phyloP scores from a whole-genome alignment of 2,797 vertebrate genomes.

The Siniperca obscura region DNA sequence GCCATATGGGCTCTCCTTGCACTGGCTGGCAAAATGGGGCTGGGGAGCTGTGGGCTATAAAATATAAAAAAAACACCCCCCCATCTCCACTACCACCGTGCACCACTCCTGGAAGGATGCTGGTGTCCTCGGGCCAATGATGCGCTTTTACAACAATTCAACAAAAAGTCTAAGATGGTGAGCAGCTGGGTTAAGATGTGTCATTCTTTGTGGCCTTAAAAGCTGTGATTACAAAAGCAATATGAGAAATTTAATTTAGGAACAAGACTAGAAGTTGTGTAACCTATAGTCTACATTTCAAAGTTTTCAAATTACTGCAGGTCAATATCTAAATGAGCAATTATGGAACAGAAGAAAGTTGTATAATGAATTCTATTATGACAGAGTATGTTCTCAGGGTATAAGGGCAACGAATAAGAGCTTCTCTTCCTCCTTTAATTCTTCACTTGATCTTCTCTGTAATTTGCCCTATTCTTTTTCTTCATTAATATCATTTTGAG shows the following conservation, averaged over 20 bases:
- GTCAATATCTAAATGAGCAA: slow-evolving; percentile 47
- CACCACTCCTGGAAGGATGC: slow-evolving; percentile 50
- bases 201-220: slow-evolving; percentile 30
- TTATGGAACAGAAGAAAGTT: slow-evolving; percentile 27
- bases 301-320: slow-evolving; percentile 33
- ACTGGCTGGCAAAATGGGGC: slow-evolving; percentile 44
- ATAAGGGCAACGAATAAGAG: slow-evolving; percentile 11
- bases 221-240: slow-evolving; percentile 21
- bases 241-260: slow-evolving; percentile 9
- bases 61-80: slow-evolving; percentile 49
- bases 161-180: slow-evolving; percentile 10
- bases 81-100: slow-evolving; percentile 18
- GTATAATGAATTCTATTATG: slow-evolving; percentile 17
- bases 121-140: slow-evolving; percentile 41
- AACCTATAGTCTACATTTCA: slow-evolving; percentile 25
- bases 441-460: slow-evolving; percentile 29
- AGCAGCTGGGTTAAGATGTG: slow-evolving; percentile 31
- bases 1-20: slow-evolving; percentile 54
- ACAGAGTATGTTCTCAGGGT: slow-evolving; percentile 1
- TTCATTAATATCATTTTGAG: slow-evolving; percentile 77
- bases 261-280: slow-evolving; percentile 2
- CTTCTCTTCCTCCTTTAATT: slow-evolving; percentile 25
- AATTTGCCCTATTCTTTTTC: slow-evolving; percentile 18
- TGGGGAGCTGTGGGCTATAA: slow-evolving; percentile 57
- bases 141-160: slow-evolving; percentile 37